Evolutionary conservation across 1,140 invertebrate species (phyloP), one percentile per base, ranked within the genome.

Genomic region (Formica selysi): DNA sequence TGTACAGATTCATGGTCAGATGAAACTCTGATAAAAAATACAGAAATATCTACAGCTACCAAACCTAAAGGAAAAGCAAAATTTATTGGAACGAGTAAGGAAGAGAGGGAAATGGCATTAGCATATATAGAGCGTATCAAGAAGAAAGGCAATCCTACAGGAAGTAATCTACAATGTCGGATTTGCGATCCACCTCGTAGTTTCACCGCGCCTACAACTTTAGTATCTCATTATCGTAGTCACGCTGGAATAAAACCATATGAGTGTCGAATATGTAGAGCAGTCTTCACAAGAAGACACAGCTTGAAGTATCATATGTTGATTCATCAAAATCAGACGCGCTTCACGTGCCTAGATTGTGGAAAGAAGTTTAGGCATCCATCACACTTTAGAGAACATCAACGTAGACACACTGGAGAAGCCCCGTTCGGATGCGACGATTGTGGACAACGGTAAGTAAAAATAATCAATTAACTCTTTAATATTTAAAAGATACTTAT

Each of bases 231-330:
- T 91, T 97, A 97, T 91, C 93, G 96, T 48, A 97, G 96, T 91
- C 97, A 97, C 93, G 96, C 96, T 59, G 96, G 96, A 54, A 97
- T 97, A 74, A 97, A 97, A 89, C 96, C 96, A 3, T 97, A 96
- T 89, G 95, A 96, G 73, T 97, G 97, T 93, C 93, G 95, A 48
- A 95, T 96, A 67, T 97, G 97, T 91, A 94, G 95, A 73, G 95
- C 96, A 16, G 96, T 96, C 54, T 97, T 97, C 88, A 97, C 97
- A 0, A 92, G 97, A 44, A 96, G 97, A 78, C 96, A 97, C 91
- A 96, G 96, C 67, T 94, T 97, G 19, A 97, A 97, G 83, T 97
- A 97, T 91, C 97, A 97, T 89, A 96, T 96, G 96, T 89, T 97
- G 57, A 97, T 97, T 87, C 97, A 97, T 91, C 95, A 96, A 87